Conservation (phyloP, 1,140 invertebrate species). For the Tetramorium simillimum region DNA sequence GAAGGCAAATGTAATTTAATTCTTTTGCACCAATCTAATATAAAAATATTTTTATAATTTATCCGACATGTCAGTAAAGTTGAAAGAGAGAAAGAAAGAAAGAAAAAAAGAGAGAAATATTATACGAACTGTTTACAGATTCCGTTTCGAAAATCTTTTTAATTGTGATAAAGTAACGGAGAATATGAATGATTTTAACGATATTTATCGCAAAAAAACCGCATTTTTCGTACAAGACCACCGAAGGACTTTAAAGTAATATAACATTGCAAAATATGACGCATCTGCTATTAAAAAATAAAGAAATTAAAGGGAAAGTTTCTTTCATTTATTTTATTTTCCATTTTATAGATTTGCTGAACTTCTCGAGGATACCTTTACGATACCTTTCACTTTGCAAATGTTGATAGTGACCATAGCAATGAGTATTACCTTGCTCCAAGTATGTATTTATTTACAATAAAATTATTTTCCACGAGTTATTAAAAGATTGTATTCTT, state of each 20-base stretch:
- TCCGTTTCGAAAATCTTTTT: conserved; percentile 2
- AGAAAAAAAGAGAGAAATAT: not conserved
- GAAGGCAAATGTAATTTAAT: too few species aligned
- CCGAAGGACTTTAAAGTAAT: conserved; percentile 10
- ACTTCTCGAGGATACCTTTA: conserved; percentile 31
- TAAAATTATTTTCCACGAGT: not conserved
- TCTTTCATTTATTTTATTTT: not conserved
- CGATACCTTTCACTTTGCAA: conserved; percentile 3
- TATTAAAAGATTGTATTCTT: not conserved
- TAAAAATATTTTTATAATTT: too few species aligned
- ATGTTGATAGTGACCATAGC: not conserved
- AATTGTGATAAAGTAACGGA: not conserved
- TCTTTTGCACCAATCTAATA: too few species aligned
- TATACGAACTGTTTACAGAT: conserved; percentile 12
- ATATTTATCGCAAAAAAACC: conserved; percentile 14
- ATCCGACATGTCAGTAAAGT: too few species aligned
- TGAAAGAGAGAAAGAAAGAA: too few species aligned
- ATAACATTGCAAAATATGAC: not conserved
- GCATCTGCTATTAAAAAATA: not conserved
- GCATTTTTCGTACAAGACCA: not conserved
- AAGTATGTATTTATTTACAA: conserved; percentile 16
- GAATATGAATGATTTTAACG: not conserved
- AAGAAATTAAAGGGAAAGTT: not conserved
- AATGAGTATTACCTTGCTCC: conserved; percentile 22
- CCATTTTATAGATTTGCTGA: conserved; percentile 7